Evolutionary conservation across 2,113 vertebrate species (phyloP).

Genomic region (Myanophis thanlyinensis): DNA sequence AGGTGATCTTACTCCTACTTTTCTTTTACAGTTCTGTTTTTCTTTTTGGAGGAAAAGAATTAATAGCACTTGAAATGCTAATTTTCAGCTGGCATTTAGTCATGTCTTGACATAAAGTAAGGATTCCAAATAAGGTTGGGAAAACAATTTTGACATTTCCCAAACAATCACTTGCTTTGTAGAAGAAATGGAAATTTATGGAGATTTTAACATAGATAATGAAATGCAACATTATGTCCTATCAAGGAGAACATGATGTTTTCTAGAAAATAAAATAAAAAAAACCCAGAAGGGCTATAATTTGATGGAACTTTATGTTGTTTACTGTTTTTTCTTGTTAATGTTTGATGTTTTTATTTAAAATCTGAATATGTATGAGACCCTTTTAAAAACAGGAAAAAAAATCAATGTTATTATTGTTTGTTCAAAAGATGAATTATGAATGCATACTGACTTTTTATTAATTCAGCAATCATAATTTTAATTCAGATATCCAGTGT

Average conservation of each 20-base stretch:
- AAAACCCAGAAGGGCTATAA: constrained; percentile 28
- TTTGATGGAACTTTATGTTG: constrained; percentile 32
- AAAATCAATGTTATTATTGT: background rate
- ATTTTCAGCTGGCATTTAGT: constrained; percentile 23
- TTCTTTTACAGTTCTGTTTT: background rate
- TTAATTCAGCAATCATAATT: background rate
- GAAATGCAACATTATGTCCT: constrained; percentile 18
- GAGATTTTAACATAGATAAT: constrained; percentile 45
- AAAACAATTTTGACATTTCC: constrained; percentile 24
- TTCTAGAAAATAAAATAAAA: constrained; percentile 27
- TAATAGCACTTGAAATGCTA: constrained; percentile 14
- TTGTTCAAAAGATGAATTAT: background rate
- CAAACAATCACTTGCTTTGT: constrained; percentile 37
- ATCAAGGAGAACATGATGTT: constrained; percentile 18
- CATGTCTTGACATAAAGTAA: constrained; percentile 15
- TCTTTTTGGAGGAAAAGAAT: background rate
- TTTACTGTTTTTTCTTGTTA: background rate
- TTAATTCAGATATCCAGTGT: background rate
- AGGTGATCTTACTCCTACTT: background rate
- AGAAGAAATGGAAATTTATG: constrained; percentile 43
- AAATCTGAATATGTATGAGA: background rate
- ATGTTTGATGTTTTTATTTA: background rate
- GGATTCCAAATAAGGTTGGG: background rate
- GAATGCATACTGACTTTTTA: background rate
- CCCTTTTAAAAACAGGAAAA: background rate